Evolutionary conservation across 1,140 invertebrate genomes (phyloP).

Genomic region (Bombus soroeensis): DNA sequence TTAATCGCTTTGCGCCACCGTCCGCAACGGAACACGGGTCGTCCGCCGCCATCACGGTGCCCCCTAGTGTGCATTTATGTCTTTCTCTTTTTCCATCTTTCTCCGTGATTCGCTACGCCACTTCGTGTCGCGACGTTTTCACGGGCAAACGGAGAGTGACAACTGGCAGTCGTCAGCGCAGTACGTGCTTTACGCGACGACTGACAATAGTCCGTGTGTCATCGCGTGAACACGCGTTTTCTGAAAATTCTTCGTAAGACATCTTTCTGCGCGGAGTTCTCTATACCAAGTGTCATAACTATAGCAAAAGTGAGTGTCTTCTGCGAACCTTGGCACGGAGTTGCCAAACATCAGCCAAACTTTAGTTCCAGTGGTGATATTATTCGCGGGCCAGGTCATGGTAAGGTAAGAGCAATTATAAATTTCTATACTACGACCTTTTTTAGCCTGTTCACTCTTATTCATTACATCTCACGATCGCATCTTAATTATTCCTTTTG

Average conservation of each 20-base stretch:
- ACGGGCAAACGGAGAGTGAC: constrained; percentile 74
- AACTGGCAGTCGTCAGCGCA: constrained; percentile 71
- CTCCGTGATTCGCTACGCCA: constrained; percentile 63
- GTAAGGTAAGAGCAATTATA: constrained; percentile 74
- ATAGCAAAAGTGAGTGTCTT: constrained; percentile 63
- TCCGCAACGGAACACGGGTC: constrained; percentile 74
- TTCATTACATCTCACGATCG: background rate
- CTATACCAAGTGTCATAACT: constrained; percentile 43
- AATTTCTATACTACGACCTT: background rate
- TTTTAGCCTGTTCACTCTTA: background rate
- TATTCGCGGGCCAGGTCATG: constrained; percentile 74
- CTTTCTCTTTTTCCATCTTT: constrained; percentile 55
- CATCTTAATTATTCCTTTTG: background rate
- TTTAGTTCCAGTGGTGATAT: constrained; percentile 44
- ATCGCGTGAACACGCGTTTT: constrained; percentile 53
- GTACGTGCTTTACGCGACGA: constrained; percentile 53
- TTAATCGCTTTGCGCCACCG: constrained; percentile 83
- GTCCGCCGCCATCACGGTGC: constrained; percentile 67
- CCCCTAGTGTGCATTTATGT: constrained; percentile 67
- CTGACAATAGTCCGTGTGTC: constrained; percentile 63
- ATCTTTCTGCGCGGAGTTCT: constrained; percentile 6
- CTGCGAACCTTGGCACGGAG: constrained; percentile 51
- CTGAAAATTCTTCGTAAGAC: constrained; percentile 9
- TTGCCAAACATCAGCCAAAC: constrained; percentile 42
- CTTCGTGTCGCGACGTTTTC: constrained; percentile 69